phyloP scores from a whole-genome alignment of 2,113 vertebrate genomes.

The Nanger granti region DNA sequence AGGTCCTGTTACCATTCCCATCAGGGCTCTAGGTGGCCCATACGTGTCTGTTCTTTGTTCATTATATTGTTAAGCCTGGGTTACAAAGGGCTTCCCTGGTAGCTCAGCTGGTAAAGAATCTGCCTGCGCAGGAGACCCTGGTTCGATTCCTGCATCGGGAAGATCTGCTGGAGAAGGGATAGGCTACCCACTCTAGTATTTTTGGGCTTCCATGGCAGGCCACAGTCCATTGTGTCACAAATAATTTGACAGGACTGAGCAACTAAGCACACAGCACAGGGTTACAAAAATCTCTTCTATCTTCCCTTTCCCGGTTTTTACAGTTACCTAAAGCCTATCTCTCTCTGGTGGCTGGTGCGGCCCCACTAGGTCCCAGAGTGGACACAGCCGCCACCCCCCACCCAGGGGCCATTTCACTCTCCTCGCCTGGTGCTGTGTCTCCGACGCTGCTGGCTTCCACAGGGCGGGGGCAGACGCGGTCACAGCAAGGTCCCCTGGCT shows the following conservation, averaged over 20 bases:
- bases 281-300: background rate
- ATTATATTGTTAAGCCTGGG: background rate
- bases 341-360: background rate
- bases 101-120: background rate
- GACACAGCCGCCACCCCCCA: accelerated
- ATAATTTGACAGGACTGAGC: background rate
- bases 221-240: background rate
- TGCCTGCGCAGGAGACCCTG: background rate
- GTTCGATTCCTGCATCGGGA: background rate
- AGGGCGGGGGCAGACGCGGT: accelerated
- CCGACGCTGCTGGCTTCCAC: accelerated
- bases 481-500: background rate
- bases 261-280: background rate
- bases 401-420: background rate
- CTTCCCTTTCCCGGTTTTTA: background rate
- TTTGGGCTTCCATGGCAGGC: background rate
- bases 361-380: background rate
- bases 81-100: background rate
- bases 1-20: no score
- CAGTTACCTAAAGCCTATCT: background rate
- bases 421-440: accelerated
- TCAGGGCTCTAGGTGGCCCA: no score
- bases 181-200: background rate
- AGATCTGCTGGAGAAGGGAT: background rate
- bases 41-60: no score